Conservation (phyloP, 2,113 vertebrate species). For the Nesoenas mayeri region DNA sequence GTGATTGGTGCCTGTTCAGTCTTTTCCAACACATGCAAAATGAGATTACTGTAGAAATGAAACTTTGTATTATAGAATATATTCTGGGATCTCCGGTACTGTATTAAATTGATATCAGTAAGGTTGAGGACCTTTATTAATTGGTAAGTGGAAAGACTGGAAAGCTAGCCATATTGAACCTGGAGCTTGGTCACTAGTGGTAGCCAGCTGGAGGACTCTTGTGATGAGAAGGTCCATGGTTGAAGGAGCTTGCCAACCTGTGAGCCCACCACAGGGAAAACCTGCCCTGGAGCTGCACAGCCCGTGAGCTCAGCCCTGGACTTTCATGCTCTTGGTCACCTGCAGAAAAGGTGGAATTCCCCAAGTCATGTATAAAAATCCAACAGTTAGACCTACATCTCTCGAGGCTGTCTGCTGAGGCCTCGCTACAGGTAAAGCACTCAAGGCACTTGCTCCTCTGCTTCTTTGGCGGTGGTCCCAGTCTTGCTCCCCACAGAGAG, state of each 20-base stretch:
- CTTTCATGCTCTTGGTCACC: background rate
- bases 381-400: background rate
- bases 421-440: background rate
- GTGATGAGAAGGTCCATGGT: background rate
- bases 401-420: background rate
- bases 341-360: background rate
- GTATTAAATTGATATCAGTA: background rate
- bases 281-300: background rate
- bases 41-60: background rate
- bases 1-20: background rate
- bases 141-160: background rate
- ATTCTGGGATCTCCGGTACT: background rate
- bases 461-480: background rate
- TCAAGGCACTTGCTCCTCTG: background rate
- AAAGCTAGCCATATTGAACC: background rate
- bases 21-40: background rate
- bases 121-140: background rate
- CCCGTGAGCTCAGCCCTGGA: background rate
- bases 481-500: too few relatives aligned
- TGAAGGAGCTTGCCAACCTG: background rate
- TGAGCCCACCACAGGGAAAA: background rate
- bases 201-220: background rate
- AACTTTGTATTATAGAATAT: background rate
- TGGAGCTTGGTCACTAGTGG: background rate
- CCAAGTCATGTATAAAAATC: background rate